Base-by-base conservation (phyloP, 2,797 vertebrate species). In the Odontamblyopus rebecca region DNA sequence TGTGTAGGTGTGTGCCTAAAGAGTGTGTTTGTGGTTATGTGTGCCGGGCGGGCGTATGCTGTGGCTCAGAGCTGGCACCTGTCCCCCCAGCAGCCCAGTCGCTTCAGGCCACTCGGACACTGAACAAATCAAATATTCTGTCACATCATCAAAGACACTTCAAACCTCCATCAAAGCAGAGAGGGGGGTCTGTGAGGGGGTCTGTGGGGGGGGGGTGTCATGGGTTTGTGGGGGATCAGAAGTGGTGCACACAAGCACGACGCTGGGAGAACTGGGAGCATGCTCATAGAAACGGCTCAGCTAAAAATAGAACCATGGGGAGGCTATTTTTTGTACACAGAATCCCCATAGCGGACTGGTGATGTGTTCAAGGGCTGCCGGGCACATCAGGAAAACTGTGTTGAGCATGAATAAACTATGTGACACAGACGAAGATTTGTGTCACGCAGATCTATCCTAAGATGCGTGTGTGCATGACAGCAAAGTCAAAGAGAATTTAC, bases 111-210 rank as follows among this genome's bases (percentile, higher is more conserved):
- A 26, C 63, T 76, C 23, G 29, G 68, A 71, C 78, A 68, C 44
- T 19, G 41, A 29, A 48, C 64, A 26, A 76, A 81, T 85, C 75
- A 80, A 85, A 79, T 76, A 74, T 80, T 76, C 84, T 69, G 80
- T 83, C 80, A 79, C 70, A 86, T 84, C 79, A 78, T 86, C 74
- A 85, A 81, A 89, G 75, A 23, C 26, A 0, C 48, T 61, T 73
- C 67, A 74, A 70, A 66, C 63, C 67, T 61, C 44, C 68, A 74
- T 65, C 69, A 66, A 50, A 74, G 70, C 72, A 30, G 64, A 29
- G 44, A 29, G 29, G 12, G 23, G 68, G 50, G 74, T 70, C 41
- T 75, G 57, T 32, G 61, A 71, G 71, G 77, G 53, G 2, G 44
- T 59, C 35, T 68, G 67, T 69, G 41, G 61, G 48, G 29, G 23